Conservation (phyloP, 2,797 vertebrate species). For the Apogon talboti region DNA sequence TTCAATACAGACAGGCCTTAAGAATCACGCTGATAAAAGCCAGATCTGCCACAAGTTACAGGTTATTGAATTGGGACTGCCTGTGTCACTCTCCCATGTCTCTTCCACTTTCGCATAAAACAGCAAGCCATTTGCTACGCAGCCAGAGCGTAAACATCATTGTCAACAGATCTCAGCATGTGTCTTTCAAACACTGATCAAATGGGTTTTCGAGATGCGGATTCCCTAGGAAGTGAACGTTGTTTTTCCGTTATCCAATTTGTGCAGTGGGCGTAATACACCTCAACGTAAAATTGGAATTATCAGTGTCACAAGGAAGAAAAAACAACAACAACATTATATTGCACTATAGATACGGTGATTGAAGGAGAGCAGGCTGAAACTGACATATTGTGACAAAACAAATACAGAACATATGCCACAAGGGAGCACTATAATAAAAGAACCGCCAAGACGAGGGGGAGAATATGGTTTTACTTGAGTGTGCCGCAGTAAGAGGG, state of each 20-base stretch:
- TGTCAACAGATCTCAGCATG: conserved; percentile 66
- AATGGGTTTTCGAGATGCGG: conserved; percentile 56
- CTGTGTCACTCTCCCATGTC: conserved; percentile 54
- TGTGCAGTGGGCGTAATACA: conserved; percentile 45
- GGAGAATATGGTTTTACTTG: conserved; percentile 35
- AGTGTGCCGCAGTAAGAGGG: conserved; percentile 25
- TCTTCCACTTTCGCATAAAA: conserved; percentile 68
- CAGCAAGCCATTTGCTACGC: conserved; percentile 70
- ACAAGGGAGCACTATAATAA: conserved; percentile 74
- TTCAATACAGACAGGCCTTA: conserved; percentile 39
- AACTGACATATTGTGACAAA: conserved; percentile 66
- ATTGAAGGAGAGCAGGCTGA: conserved; percentile 40
- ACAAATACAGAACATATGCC: conserved; percentile 68
- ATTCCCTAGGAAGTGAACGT: conserved; percentile 59
- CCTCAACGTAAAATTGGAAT: conserved; percentile 59
- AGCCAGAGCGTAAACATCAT: conserved; percentile 64
- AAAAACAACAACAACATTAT: conserved; percentile 5
- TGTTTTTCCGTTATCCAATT: conserved; percentile 65
- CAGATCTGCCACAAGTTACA: conserved; percentile 29
- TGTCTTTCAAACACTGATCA: conserved; percentile 69
- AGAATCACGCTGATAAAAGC: conserved; percentile 37
- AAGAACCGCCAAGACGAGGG: conserved; percentile 47
- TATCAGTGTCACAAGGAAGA: conserved; percentile 39
- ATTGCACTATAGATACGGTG: conserved; percentile 13
- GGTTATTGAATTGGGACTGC: conserved; percentile 60